These are phyloP conservation scores for Clarias gariepinus DNA, from an alignment of 2,113 vertebrate genomes.

Conservation along the genomic window DNA sequence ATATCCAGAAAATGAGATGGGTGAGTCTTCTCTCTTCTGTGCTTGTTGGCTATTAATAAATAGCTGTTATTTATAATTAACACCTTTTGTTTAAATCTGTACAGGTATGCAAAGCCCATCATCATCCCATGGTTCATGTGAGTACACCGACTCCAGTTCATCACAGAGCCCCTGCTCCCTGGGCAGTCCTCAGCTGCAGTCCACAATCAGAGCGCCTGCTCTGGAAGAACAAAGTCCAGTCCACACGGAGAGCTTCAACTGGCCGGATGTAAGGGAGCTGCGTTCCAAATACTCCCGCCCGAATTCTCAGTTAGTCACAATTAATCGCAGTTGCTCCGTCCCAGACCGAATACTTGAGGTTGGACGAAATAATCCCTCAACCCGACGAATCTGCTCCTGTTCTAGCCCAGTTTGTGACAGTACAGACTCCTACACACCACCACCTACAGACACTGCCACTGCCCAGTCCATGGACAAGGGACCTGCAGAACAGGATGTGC, in stretches of 20 bases:
- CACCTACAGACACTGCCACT: conserved; percentile 35
- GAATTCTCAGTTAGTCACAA: conserved; percentile 24
- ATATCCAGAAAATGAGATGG: conserved; percentile 56
- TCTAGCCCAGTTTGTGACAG: conserved; percentile 51
- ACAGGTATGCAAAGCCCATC: conserved; percentile 72
- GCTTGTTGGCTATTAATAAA: not conserved
- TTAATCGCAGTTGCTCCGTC: conserved; percentile 58
- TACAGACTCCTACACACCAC: conserved; percentile 48
- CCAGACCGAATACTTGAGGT: conserved; percentile 68
- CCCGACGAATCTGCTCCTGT: conserved; percentile 46
- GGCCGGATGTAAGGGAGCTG: conserved; percentile 88
- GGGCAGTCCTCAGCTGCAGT: conserved; percentile 51
- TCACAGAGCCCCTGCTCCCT: conserved; percentile 56
- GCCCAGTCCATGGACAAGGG: not conserved
- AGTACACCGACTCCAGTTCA: conserved; percentile 71
- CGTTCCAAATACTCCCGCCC: conserved; percentile 76
- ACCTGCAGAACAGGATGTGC: conserved; percentile 17
- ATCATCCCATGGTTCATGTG: conserved; percentile 60
- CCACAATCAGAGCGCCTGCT: conserved; percentile 42
- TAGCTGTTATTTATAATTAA: not conserved
- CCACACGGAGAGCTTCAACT: conserved; percentile 75
- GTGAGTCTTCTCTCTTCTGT: conserved; percentile 53
- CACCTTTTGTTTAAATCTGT: conserved; percentile 35
- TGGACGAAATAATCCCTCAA: not conserved
- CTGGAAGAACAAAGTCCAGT: conserved; percentile 73